phyloP scores from a whole-genome alignment of 2,888 invertebrate genomes.

The Chrysolina oricalcia region DNA sequence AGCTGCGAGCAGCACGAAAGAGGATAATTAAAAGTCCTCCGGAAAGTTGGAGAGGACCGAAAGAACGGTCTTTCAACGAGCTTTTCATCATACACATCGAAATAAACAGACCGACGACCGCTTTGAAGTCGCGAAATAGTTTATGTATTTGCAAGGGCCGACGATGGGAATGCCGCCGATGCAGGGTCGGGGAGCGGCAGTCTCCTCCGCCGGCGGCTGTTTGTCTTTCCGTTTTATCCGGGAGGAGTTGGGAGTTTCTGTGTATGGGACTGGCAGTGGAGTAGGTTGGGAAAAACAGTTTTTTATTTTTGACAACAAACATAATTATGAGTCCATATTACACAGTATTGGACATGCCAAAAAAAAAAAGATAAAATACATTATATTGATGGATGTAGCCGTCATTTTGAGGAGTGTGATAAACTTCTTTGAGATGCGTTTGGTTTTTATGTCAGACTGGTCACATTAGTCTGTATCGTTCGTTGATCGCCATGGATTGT shows the following conservation, averaged over 20 bases:
- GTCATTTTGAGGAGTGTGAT: too few relatives aligned
- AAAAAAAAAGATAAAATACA: too few relatives aligned
- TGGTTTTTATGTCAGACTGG: too few relatives aligned
- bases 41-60: not conserved
- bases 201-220: slow-evolving; percentile 12
- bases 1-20: not conserved
- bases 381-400: too few relatives aligned
- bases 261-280: slow-evolving; percentile 6
- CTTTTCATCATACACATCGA: slow-evolving; percentile 9
- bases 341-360: too few relatives aligned
- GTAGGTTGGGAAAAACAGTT: not conserved
- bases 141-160: not conserved
- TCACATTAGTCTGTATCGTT: too few relatives aligned
- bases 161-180: not conserved
- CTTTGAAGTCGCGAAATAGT: slow-evolving; percentile 17
- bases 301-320: too few relatives aligned
- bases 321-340: too few relatives aligned
- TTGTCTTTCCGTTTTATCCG: slow-evolving; percentile 6
- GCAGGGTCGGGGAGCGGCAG: not conserved
- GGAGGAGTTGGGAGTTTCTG: not conserved
- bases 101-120: slow-evolving; percentile 10
- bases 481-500: too few relatives aligned
- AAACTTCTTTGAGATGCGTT: too few relatives aligned
- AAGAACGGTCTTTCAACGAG: not conserved
- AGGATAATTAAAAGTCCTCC: slow-evolving; percentile 12